Conservation (phyloP, 2,888 invertebrate genomes). For the Hololepta plana region DNA sequence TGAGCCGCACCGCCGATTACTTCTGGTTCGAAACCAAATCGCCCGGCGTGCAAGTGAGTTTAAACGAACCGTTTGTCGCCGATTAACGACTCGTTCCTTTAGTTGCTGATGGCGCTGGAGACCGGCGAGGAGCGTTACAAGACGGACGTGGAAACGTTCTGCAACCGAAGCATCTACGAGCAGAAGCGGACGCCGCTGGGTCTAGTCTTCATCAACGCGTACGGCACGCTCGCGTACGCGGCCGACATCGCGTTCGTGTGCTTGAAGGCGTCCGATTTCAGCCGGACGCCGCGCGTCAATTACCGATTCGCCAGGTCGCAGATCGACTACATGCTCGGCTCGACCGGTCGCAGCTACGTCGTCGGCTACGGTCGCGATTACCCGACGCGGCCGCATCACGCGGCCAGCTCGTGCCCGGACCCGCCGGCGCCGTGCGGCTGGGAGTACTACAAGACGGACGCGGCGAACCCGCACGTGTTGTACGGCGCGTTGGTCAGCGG, state of each 20-base stretch:
- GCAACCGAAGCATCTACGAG: slow-evolving; percentile 28
- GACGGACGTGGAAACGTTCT: slow-evolving; percentile 28
- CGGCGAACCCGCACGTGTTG: slow-evolving; percentile 32
- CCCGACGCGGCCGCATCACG: slow-evolving; percentile 33
- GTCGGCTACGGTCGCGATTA: slow-evolving; percentile 35
- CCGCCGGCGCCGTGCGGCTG: slow-evolving; percentile 30
- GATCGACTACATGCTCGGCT: slow-evolving; percentile 35
- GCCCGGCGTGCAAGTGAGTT: slow-evolving; percentile 32
- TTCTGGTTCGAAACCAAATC: slow-evolving; percentile 36
- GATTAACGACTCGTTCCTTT: slow-evolving; percentile 9
- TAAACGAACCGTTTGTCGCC: too few relatives aligned
- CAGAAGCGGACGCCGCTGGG: slow-evolving; percentile 33
- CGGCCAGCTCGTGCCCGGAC: slow-evolving; percentile 35
- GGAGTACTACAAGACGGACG: slow-evolving; percentile 25
- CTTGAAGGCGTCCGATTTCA: slow-evolving; percentile 23
- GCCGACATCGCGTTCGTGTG: slow-evolving; percentile 36
- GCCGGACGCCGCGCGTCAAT: slow-evolving; percentile 21
- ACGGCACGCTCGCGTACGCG: slow-evolving; percentile 34
- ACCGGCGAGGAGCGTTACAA: slow-evolving; percentile 26
- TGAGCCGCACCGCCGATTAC: slow-evolving; percentile 29
- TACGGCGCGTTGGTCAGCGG: slow-evolving; percentile 38
- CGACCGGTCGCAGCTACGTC: slow-evolving; percentile 32
- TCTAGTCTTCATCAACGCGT: slow-evolving; percentile 32
- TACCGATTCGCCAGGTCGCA: slow-evolving; percentile 31
- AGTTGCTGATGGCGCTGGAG: slow-evolving; percentile 30